Evolutionary conservation across 2,888 invertebrate species (phyloP).

Genomic region (Leptinotarsa juncta): DNA sequence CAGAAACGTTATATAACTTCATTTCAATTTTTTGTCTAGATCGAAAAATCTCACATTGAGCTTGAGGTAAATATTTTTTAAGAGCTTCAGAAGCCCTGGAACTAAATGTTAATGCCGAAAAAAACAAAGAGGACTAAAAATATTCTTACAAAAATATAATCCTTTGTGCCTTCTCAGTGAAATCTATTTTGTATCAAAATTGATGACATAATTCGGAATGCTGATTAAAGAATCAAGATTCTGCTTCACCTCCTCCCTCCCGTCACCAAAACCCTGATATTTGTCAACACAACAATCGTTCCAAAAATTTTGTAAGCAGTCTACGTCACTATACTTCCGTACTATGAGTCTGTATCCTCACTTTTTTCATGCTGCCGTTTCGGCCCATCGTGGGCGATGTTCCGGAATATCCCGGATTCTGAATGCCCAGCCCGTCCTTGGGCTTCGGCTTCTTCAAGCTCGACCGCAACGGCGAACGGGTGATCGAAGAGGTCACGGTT

Average conservation of each 20-base stretch:
- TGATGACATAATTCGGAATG: no score
- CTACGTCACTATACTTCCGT: conserved; percentile 78
- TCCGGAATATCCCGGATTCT: conserved; percentile 87
- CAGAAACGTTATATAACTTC: no score
- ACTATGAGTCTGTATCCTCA: conserved; percentile 91
- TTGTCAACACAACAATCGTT: neutral
- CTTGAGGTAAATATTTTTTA: no score
- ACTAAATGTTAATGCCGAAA: no score
- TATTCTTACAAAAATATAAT: no score
- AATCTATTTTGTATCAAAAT: no score
- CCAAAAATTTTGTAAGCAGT: neutral
- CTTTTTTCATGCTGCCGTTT: conserved; percentile 90
- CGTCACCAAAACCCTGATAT: no score
- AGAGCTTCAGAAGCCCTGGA: no score
- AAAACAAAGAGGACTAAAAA: no score
- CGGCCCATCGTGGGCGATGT: conserved; percentile 86
- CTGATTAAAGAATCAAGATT: neutral
- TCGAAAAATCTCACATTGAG: no score
- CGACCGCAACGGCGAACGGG: conserved; percentile 76
- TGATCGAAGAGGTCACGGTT: conserved; percentile 67
- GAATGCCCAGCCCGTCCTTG: conserved; percentile 79
- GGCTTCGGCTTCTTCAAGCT: conserved; percentile 80
- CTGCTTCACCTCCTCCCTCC: neutral
- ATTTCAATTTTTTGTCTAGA: no score
- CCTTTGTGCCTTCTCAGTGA: no score